Evolutionary conservation across 2,113 vertebrate genomes (phyloP).

Genomic region (Microcebus tavaratra): DNA sequence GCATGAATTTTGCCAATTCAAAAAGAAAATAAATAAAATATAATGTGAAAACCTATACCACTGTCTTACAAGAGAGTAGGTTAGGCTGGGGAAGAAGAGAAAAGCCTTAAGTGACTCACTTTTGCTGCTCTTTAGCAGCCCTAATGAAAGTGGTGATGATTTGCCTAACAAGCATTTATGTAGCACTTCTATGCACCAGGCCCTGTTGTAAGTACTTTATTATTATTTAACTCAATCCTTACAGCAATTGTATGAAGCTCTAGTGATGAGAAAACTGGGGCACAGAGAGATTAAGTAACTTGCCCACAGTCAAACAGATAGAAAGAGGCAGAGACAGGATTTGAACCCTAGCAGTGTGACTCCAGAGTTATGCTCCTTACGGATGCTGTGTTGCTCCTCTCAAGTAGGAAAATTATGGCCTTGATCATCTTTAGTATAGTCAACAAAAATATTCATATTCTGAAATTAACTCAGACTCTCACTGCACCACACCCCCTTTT

Average conservation of each 20-base stretch:
- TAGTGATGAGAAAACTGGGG: background rate
- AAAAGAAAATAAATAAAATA: background rate
- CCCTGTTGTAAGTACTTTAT: background rate
- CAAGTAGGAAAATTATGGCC: background rate
- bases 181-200: background rate
- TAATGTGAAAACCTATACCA: background rate
- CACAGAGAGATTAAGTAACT: background rate
- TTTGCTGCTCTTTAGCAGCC: background rate
- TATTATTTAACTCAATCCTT: background rate
- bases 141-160: background rate
- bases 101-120: background rate
- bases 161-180: background rate
- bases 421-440: background rate
- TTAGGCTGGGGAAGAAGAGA: background rate
- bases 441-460: background rate
- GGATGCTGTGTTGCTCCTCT: background rate
- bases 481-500: background rate
- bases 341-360: background rate
- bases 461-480: background rate
- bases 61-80: background rate
- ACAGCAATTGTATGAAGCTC: background rate
- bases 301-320: background rate
- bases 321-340: background rate
- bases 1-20: background rate
- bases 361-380: background rate